Base-by-base conservation (phyloP, 2,888 invertebrate genomes). In the Hypomecis atomaria region DNA sequence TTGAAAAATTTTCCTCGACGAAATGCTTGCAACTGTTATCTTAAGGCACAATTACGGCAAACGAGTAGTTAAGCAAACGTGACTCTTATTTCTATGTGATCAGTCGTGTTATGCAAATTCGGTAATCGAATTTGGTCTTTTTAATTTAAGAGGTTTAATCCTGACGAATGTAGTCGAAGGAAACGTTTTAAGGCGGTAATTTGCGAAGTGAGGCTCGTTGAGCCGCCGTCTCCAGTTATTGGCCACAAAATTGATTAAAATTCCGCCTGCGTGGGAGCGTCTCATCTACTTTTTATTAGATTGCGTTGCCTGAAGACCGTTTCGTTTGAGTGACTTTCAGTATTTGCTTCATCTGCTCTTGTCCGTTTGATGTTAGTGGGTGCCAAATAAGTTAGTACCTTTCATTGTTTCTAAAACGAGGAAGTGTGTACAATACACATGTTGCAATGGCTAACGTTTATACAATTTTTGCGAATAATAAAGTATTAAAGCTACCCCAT, bases 211-310 rank as follows among this genome's bases (percentile, higher is more conserved):
- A 73, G 78, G 72, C 78, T 78, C 81, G 83, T 79, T 78, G 77
- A 76, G 79, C 67, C 75, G 75, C 71, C 71, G 71, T 76, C 80
- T 78, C 69, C 84, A 82, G 83, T 84, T 86, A 89, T 89, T 86
- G 88, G 86, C 87, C 89, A 78, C 88, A 86, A 86, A 88, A 88
- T 89, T 90, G 89, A 90, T 90, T 90, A 89, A 90, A 90, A 90
- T 90, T 90, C 89, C 82, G 72, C 78, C 82, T 83, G 84, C 85
- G 88, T 88, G 83, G 83, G 83, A 78, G 75, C 81, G 81, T 78
- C 78, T 78, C 81, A 76, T 85, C 82, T 81, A 84, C 83, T 86
- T 86, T 86, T 86, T 87, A 87, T 85, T 87, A 84, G 83, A 88
- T 85, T 83, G 80, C 79, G 78, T 77, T 78, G 77, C 71, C 71